Evolutionary conservation across 2,113 vertebrate genomes (phyloP), one percentile per base, ranked within the genome.

Genomic region (Lagenorhynchus albirostris): DNA sequence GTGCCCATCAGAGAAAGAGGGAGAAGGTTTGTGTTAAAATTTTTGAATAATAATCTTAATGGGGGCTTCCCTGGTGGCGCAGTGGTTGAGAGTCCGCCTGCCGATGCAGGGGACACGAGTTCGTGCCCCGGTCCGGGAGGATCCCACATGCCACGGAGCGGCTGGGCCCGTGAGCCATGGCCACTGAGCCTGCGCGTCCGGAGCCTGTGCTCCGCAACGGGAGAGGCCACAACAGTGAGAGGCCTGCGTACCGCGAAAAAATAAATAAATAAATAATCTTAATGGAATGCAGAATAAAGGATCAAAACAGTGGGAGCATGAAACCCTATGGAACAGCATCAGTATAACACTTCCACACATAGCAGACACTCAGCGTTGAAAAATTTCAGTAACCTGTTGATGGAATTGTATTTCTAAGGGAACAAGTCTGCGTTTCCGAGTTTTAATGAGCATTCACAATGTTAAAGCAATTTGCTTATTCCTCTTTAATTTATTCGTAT

Each of bases 371-470:
- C 23, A 9, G 1, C 36, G 23, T 67, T 86, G 47, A 65, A 73
- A 93, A 41, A 89, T 65, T 86, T 73, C 87, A 83, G 12, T 33
- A 83, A 80, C 20, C 67, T 91, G 31, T 60, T 93, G 58, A 36
- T n/a, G 6, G 44, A 84, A 70, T 13, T 58, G 9, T 68, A 44
- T 92, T 74, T 96, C 41, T 91, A 79, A 91, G 21, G 33, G 55
- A 92, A 58, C 4, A 77, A 77, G 6, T 63, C n/a, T 71, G 25
- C 18, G 14, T 85, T 91, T 81, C 55, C 13, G 7, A 68, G 47
- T 93, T 94, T 79, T 71, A 93, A 86, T 60, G 71, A 96, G 26
- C 20, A 89, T 14, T 91, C 36, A 47, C 31, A n/a, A 73, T 91
- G 36, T 63, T 89, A 93, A 91, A 85, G 29, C 74, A 73, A 20